Percentiles rank a stretch among this genome's conserved stretches.
These are phyloP conservation scores for Frieseomelitta varia DNA, from an alignment of 1,140 invertebrate species.

Conservation along the genomic window DNA sequence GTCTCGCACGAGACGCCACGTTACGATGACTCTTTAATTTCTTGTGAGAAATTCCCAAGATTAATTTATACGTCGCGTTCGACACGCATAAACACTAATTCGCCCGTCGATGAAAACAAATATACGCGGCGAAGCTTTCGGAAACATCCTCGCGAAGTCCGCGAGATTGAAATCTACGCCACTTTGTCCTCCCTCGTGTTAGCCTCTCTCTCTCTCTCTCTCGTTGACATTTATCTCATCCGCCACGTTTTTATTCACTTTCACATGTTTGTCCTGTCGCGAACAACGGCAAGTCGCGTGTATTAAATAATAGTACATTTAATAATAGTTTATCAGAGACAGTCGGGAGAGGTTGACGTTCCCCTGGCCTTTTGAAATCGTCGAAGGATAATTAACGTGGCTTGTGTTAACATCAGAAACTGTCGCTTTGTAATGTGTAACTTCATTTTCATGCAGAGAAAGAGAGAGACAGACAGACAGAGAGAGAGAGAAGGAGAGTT, in stretches of 20 bases:
- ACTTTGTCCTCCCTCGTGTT: neutral
- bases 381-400: neutral
- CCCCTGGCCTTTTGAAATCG: too few species aligned
- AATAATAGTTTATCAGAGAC: neutral
- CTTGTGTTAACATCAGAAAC: neutral
- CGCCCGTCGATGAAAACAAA: neutral
- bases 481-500: neutral
- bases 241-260: neutral
- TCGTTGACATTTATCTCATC: neutral
- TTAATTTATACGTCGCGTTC: neutral
- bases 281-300: neutral
- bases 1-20: too few species aligned
- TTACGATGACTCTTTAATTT: neutral
- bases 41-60: neutral
- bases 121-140: neutral
- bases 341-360: neutral
- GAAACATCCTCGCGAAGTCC: neutral
- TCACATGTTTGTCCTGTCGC: neutral
- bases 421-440: neutral
- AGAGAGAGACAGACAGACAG: too few species aligned
- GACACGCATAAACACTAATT: neutral
- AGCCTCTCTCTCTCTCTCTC: too few species aligned
- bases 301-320: neutral
- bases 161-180: neutral
- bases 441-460: neutral